Conservation (phyloP, 2,113 vertebrate species). For the Lates calcarifer region DNA sequence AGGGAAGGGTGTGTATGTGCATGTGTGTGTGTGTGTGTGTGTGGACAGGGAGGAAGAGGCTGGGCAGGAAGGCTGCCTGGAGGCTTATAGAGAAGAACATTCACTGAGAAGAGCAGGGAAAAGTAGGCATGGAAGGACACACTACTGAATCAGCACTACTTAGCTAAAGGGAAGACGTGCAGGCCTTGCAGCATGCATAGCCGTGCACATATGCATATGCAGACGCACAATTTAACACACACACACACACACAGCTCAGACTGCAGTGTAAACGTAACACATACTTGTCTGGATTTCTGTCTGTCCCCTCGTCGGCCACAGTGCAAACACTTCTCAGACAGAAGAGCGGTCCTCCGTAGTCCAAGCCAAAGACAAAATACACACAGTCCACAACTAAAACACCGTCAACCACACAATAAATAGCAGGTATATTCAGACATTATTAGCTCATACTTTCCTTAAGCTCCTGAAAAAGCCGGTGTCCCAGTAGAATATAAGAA, state of each 20-base stretch:
- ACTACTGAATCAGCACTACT: conserved; percentile 63
- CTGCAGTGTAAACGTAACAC: conserved; percentile 66
- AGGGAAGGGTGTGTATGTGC: conserved; percentile 1
- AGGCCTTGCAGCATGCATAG: background rate
- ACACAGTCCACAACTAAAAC: conserved; percentile 7
- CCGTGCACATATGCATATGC: conserved; percentile 30
- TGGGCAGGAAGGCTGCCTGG: conserved; percentile 27
- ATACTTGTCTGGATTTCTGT: conserved; percentile 64
- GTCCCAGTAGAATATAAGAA: conserved; percentile 39
- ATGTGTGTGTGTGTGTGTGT: conserved; percentile 2
- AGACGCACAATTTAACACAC: conserved; percentile 41
- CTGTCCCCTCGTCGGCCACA: conserved; percentile 40
- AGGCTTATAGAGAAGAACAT: conserved; percentile 54
- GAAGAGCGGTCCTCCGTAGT: conserved; percentile 39
- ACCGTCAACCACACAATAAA: conserved; percentile 7
- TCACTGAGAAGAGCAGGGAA: conserved; percentile 35
- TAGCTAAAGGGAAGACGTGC: conserved; percentile 21
- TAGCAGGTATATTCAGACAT: conserved; percentile 13
- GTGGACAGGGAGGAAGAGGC: conserved; percentile 29
- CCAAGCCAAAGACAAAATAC: conserved; percentile 7
- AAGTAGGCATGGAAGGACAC: conserved; percentile 24
- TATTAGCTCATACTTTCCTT: conserved; percentile 32
- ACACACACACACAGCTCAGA: conserved; percentile 47
- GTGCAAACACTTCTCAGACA: conserved; percentile 57
- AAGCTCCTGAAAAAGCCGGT: conserved; percentile 30